These are phyloP conservation scores for Heliconius aoede DNA, from an alignment of 2,888 invertebrate species.

Conservation along the genomic window DNA sequence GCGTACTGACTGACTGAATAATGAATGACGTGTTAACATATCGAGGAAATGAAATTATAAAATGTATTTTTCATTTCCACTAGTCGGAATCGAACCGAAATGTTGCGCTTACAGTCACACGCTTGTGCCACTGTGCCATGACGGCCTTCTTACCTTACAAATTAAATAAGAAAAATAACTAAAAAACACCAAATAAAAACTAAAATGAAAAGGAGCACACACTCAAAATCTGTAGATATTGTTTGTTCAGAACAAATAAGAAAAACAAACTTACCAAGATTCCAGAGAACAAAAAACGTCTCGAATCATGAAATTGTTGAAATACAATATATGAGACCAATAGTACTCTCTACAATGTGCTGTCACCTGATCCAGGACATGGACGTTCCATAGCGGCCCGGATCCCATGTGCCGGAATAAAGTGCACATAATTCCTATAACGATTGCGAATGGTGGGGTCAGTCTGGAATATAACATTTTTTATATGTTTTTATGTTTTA, in stretches of 20 bases:
- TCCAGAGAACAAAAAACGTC: conserved; percentile 63
- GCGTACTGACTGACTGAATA: no score
- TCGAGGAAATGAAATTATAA: no score
- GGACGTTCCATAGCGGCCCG: conserved; percentile 68
- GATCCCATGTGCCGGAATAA: conserved; percentile 61
- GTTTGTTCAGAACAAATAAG: not conserved
- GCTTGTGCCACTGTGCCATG: no score
- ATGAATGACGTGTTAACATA: no score
- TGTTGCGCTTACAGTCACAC: no score
- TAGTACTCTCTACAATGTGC: conserved; percentile 55
- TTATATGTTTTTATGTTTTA: not conserved
- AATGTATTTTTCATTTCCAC: no score
- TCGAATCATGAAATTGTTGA: conserved; percentile 71
- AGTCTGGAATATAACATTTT: conserved; percentile 55
- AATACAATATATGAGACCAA: conserved; percentile 74
- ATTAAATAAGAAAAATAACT: no score
- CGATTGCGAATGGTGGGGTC: conserved; percentile 66
- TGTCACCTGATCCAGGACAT: conserved; percentile 59
- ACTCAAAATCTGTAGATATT: no score
- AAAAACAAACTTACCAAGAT: conserved; percentile 62
- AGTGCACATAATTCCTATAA: conserved; percentile 63
- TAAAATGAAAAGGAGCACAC: no score
- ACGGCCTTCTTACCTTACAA: no score
- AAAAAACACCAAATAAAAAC: no score
- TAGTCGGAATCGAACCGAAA: no score